Evolutionary conservation across 2,113 vertebrate species (phyloP), one percentile per base, ranked within the genome.

Genomic region (Bubalus kerabau): DNA sequence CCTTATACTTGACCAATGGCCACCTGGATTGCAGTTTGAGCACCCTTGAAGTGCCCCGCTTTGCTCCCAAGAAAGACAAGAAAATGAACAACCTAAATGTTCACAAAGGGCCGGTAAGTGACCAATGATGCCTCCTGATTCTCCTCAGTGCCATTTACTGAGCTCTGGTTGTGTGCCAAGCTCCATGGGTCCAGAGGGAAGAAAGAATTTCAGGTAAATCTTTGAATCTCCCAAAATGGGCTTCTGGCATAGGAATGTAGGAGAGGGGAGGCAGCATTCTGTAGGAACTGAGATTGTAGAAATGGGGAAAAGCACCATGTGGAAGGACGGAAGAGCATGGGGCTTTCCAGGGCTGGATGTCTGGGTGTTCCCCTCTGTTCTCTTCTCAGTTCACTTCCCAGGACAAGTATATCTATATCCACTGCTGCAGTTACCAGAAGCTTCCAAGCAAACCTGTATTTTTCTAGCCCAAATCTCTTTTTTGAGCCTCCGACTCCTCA

Each of bases 1-100:
- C 99, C 98, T 97, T 99, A 83, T 99, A 99, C 14, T 21, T 99
- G 98, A 99, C 99, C 40, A 98, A 99, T 26, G 99, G 99, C 98
- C 99, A 95, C 0, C 98, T 99, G 98, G 98, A 99, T n/a, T 99
- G 99, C 97, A 46, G 0, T 43, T 95, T 98, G 26, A 96, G 99
- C 98, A 90, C 57, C 97, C 98, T 99, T 13, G 95, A 99, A 97
- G 99, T 56, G 28, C 59, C 91, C 57, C 10, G 1, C 28, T 36
- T 89, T 36, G 32, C 54, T 23, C 78, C 84, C 54, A 64, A 87
- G 48, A 64, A 56, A 17, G 46, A 64, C 60, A 90, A 14, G 84
- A 93, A 60, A 54, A 32, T 0, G 1, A 94, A 17, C 19, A 12
- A 0, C n/a, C 19, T 12, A 0, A 48, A 50, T 0, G 1, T 15